Evolutionary conservation across 2,113 vertebrate species (phyloP).

Genomic region (Phrynosoma blainvillii): DNA sequence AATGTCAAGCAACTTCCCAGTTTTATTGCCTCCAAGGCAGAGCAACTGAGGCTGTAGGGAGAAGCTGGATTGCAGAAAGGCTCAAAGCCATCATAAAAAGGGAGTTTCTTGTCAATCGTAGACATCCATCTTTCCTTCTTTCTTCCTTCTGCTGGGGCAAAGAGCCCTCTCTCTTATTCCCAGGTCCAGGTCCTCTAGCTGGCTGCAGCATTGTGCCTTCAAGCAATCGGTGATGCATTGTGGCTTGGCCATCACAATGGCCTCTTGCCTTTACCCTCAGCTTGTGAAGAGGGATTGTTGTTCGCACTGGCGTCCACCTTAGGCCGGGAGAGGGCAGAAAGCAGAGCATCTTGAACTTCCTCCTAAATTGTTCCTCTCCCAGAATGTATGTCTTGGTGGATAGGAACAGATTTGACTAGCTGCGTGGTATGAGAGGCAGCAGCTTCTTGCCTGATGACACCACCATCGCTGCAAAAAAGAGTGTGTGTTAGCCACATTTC

Average conservation of each 20-base stretch:
- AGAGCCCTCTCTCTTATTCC: neutral
- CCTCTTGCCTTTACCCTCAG: slow-evolving; percentile 25
- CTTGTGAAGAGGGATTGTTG: neutral
- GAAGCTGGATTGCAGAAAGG: slow-evolving; percentile 20
- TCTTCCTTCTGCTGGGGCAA: neutral
- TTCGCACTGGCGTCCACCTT: neutral
- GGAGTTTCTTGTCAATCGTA: neutral
- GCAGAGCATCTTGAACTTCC: slow-evolving; percentile 7
- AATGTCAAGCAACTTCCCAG: slow-evolving; percentile 49
- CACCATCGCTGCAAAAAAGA: neutral
- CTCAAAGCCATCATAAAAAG: neutral
- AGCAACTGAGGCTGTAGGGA: slow-evolving; percentile 9
- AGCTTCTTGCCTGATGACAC: neutral
- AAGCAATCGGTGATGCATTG: slow-evolving; percentile 44
- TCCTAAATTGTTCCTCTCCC: neutral
- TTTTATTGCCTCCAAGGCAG: slow-evolving; percentile 41
- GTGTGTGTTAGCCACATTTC: neutral
- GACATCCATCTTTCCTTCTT: neutral
- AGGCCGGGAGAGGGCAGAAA: neutral
- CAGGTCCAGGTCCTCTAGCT: slow-evolving; percentile 46
- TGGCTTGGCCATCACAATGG: slow-evolving; percentile 32
- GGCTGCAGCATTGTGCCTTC: slow-evolving; percentile 73
- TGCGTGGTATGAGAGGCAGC: neutral
- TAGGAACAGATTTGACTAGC: neutral
- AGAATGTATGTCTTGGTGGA: neutral